Evolutionary conservation across 2,797 vertebrate species (phyloP).

Genomic region (Emys orbicularis): DNA sequence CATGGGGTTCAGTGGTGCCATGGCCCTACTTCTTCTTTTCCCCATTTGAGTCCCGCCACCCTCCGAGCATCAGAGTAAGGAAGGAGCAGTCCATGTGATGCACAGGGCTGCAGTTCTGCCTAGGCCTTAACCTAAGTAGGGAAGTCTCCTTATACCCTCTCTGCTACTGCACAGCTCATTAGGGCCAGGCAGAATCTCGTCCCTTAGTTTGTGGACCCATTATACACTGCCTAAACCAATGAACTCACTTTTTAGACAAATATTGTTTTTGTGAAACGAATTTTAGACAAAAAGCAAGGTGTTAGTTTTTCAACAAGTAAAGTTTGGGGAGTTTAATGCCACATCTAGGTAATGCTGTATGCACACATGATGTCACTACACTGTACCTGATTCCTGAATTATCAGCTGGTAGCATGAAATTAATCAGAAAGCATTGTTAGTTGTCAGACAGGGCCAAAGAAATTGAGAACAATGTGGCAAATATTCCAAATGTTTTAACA

Average conservation of each 20-base stretch:
- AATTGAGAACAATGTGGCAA: no score
- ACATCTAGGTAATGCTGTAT: not conserved
- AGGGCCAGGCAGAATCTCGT: not conserved
- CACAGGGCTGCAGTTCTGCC: not conserved
- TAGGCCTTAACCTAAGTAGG: not conserved
- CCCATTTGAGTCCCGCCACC: not conserved
- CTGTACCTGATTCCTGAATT: no score
- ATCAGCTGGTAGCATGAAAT: no score
- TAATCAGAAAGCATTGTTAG: no score
- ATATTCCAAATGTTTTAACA: no score
- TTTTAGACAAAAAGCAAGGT: not conserved
- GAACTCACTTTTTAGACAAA: not conserved
- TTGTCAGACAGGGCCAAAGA: no score
- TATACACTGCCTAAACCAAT: not conserved
- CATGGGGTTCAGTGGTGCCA: not conserved
- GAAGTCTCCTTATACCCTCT: not conserved
- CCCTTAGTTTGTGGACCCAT: not conserved
- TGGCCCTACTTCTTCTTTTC: not conserved
- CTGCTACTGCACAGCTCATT: not conserved
- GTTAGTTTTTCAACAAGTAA: not conserved
- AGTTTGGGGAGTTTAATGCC: not conserved
- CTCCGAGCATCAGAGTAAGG: not conserved
- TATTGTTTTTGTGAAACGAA: not conserved
- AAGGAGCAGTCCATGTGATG: not conserved
- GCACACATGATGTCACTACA: no score